phyloP scores from a whole-genome alignment of 2,113 vertebrate genomes.

The Fregetta grallaria region DNA sequence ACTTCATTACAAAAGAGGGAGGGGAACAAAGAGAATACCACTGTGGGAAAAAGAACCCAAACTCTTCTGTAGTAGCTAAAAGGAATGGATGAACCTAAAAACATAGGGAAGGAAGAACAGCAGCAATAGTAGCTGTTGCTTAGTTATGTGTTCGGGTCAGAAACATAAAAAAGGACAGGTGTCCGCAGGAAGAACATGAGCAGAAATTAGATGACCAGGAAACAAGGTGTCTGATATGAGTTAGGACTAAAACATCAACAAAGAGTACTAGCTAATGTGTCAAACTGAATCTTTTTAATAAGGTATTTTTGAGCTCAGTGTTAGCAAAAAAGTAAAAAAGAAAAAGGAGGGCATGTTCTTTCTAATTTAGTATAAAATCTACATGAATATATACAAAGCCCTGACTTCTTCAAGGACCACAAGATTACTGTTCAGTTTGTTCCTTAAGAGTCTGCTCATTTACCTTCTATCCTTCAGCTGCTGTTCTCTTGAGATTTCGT shows the following conservation, averaged over 20 bases:
- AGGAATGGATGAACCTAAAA: not conserved
- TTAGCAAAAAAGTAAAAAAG: not conserved
- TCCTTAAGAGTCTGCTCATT: not conserved
- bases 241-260: not conserved
- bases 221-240: not conserved
- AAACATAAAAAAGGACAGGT: not conserved
- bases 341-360: not conserved
- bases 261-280: not conserved
- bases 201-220: not conserved
- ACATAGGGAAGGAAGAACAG: not conserved
- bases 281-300: not conserved
- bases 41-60: not conserved
- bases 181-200: not conserved
- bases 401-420: not conserved
- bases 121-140: not conserved
- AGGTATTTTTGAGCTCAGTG: not conserved
- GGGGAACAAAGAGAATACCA: not conserved
- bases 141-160: not conserved
- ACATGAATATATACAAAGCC: not conserved
- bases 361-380: not conserved
- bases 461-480: not conserved
- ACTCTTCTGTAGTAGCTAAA: not conserved
- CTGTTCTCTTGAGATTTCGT: not conserved
- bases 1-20: not conserved
- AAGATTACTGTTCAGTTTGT: not conserved